A percentile compares a stretch with the other conserved stretches of the same genome.
Evolutionary conservation across 1,140 invertebrate species (phyloP).

Genomic region (Listronotus oregonensis): DNA sequence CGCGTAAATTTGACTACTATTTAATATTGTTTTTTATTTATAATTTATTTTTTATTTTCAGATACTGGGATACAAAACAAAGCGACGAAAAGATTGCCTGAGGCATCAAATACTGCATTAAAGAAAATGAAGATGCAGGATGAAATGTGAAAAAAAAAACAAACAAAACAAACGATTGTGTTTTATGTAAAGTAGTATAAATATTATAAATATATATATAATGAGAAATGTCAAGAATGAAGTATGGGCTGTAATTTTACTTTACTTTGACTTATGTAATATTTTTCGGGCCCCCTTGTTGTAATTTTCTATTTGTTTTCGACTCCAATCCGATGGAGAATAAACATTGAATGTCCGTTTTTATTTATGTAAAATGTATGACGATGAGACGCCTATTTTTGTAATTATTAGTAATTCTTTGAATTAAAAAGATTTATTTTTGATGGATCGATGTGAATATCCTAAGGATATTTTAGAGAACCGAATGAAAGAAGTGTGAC

Average conservation of each 20-base stretch:
- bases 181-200: conserved; percentile 39
- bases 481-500: conserved; percentile 17
- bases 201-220: conserved; percentile 26
- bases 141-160: conserved; percentile 37
- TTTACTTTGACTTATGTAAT: conserved; percentile 9
- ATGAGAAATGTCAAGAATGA: neutral
- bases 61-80: conserved; percentile 49
- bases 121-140: conserved; percentile 50
- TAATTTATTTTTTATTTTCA: conserved; percentile 37
- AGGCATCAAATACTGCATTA: conserved; percentile 35
- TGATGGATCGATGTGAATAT: neutral
- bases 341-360: conserved; percentile 2
- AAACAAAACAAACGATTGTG: conserved; percentile 11
- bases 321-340: neutral
- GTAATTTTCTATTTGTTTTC: conserved; percentile 11
- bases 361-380: conserved; percentile 12
- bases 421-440: conserved; percentile 7
- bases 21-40: too few species aligned
- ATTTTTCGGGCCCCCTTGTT: conserved; percentile 3
- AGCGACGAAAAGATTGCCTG: conserved; percentile 47
- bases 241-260: conserved; percentile 13
- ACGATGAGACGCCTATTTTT: conserved; percentile 6
- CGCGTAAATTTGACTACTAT: too few species aligned
- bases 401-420: neutral
- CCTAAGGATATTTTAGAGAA: conserved; percentile 1